These are phyloP conservation scores for Zaprionus lineosus DNA, from an alignment of 2,888 invertebrate genomes.

Conservation along the genomic window DNA sequence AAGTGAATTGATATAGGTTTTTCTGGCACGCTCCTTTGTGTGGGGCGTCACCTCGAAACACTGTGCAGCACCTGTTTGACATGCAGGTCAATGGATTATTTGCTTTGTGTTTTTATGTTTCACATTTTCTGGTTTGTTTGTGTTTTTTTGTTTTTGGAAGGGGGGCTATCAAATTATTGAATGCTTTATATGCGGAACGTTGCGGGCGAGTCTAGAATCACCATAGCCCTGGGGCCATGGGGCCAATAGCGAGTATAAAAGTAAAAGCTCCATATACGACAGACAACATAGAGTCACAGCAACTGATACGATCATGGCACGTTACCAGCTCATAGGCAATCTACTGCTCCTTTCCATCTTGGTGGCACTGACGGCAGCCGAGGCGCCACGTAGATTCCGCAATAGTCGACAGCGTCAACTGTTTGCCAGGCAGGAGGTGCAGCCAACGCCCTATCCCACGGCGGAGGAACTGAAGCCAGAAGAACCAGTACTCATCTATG, in stretches of 20 bases:
- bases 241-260: conserved; percentile 53
- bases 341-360: conserved; percentile 48
- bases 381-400: conserved; percentile 46
- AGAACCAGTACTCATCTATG: conserved; percentile 70
- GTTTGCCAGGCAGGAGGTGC: conserved; percentile 62
- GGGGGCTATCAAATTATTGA: conserved; percentile 51
- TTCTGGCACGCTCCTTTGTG: no score
- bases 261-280: conserved; percentile 51
- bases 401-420: conserved; percentile 45
- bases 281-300: conserved; percentile 51
- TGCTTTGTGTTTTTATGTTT: neutral
- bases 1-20: no score
- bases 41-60: conserved; percentile 3
- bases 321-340: conserved; percentile 48
- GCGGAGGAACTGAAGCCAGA: conserved; percentile 75
- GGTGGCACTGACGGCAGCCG: conserved; percentile 40
- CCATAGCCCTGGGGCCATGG: conserved; percentile 28
- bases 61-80: conserved; percentile 68
- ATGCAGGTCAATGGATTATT: conserved; percentile 59
- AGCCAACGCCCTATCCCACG: conserved; percentile 72
- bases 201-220: conserved; percentile 52
- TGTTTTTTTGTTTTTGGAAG: conserved; percentile 7
- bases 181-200: conserved; percentile 69
- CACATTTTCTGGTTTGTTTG: no score
- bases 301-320: conserved; percentile 59